Conservation (phyloP, 2,797 vertebrate species). For the Phataginus tetradactyla region DNA sequence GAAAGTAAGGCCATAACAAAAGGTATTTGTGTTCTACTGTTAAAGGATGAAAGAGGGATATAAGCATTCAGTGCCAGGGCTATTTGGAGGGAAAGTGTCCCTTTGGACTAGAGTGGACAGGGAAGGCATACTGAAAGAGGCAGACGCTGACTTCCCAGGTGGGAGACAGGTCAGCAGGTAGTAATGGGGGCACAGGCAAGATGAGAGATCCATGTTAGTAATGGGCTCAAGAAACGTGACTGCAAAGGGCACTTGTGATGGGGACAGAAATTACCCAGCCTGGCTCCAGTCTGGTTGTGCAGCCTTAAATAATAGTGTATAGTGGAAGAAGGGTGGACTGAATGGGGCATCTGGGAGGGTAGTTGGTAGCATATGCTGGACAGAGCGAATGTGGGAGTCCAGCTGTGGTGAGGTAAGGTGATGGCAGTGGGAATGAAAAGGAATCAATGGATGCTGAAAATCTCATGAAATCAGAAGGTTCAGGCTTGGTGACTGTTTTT, state of each 20-base stretch:
- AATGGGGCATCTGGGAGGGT: not conserved
- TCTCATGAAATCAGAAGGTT: not conserved
- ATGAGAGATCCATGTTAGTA: not conserved
- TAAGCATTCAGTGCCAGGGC: not conserved
- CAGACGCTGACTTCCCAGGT: not conserved
- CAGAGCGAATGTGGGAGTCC: not conserved
- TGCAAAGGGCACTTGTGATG: not conserved
- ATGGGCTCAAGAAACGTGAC: not conserved
- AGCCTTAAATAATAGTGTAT: not conserved
- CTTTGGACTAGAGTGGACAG: not conserved
- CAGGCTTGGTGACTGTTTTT: not conserved
- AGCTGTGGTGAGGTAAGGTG: not conserved
- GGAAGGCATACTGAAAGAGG: not conserved
- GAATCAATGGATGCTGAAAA: not conserved
- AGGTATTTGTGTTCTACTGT: not conserved
- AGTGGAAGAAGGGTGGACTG: not conserved
- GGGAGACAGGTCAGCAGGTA: not conserved
- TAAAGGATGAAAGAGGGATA: not conserved
- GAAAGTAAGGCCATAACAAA: constrained; percentile 35
- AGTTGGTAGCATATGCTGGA: not conserved
- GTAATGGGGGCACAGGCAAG: not conserved
- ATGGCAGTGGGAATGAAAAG: not conserved
- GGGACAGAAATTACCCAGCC: not conserved
- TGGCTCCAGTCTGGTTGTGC: not conserved
- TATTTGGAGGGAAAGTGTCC: not conserved